phyloP scores from a whole-genome alignment of 2,797 vertebrate species.

The Xenopus petersii region DNA sequence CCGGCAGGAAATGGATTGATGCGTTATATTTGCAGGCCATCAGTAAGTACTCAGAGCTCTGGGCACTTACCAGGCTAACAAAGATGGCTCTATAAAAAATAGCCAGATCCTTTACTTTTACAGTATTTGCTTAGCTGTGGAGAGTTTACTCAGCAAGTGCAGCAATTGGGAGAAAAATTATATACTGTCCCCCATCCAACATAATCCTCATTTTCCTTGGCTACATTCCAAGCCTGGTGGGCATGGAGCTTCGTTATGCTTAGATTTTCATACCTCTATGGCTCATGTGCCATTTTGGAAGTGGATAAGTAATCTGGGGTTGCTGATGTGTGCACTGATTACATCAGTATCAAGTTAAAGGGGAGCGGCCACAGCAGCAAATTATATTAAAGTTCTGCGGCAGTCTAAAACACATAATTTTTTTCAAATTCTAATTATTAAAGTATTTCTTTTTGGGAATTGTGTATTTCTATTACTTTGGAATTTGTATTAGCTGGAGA shows the following conservation, averaged over 20 bases:
- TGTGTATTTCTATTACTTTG: too few relatives aligned
- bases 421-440: too few relatives aligned
- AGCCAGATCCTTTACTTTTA: slow-evolving; percentile 62
- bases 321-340: neutral
- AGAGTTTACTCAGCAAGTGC: slow-evolving; percentile 59
- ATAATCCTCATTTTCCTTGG: neutral
- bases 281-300: too few relatives aligned
- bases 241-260: neutral
- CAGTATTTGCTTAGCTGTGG: slow-evolving; percentile 61
- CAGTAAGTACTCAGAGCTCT: slow-evolving; percentile 22
- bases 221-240: neutral
- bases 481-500: too few relatives aligned
- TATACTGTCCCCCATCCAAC: slow-evolving; percentile 34
- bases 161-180: slow-evolving; percentile 59
- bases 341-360: too few relatives aligned
- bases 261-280: neutral
- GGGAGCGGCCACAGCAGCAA: too few relatives aligned
- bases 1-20: slow-evolving; percentile 19
- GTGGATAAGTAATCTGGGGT: neutral
- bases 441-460: too few relatives aligned
- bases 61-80: slow-evolving; percentile 58
- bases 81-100: slow-evolving; percentile 59
- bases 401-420: too few relatives aligned
- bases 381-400: too few relatives aligned
- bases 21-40: slow-evolving; percentile 25